Evolutionary conservation across 64 coral and sea anemone species (phyloP), one percentile per base, ranked within the genome.

Genomic region (Montipora cactus): DNA sequence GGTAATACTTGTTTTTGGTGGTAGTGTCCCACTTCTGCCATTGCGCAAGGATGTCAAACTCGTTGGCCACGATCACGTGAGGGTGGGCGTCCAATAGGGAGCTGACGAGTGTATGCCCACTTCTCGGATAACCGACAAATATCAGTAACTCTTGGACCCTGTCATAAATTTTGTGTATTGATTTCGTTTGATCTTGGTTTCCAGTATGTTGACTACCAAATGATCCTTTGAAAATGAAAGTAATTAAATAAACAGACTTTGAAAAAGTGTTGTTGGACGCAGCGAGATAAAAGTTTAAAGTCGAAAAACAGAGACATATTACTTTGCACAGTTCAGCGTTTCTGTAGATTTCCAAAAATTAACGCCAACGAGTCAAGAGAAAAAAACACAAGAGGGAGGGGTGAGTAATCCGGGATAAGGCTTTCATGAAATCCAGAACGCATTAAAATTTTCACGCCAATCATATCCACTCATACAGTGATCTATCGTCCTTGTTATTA

Each of bases 1-100:
- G 45, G 88, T 90, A 94, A 82, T 98, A 91, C 74, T 91, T 94
- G 91, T 95, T 96, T 75, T 47, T 87, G 16, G 94, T 64, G 47
- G 82, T 37, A 13, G 47, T 49, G 6, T 77, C 89, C 94, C 97
- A 96, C 7, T 76, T 76, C 62, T 88, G 75, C 97, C 97, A 98
- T 49, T 79, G 51, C 4, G 88, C 76, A 44, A 98, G 89, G 8
- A 95, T 21, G 78, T 98, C 91, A 67, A 98, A 94, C 82, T 98
- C 97, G 84, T 98, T 91, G 11, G 97, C 97, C 69, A 98, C 75
- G 20, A 94, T 88, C 3, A 89, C 77, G 51, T 96, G 91, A 67
- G 97, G 97, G 44, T 98, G 97, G 1, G 97, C 97, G 59, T 98
- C 97, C 20, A 98, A 93, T 45, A 98, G 81, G 25, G 97, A 95